Percentiles rank a stretch among this genome's conserved stretches.
These are phyloP conservation scores for Suricata suricatta DNA, from an alignment of 2,113 vertebrate species.

Conservation along the genomic window DNA sequence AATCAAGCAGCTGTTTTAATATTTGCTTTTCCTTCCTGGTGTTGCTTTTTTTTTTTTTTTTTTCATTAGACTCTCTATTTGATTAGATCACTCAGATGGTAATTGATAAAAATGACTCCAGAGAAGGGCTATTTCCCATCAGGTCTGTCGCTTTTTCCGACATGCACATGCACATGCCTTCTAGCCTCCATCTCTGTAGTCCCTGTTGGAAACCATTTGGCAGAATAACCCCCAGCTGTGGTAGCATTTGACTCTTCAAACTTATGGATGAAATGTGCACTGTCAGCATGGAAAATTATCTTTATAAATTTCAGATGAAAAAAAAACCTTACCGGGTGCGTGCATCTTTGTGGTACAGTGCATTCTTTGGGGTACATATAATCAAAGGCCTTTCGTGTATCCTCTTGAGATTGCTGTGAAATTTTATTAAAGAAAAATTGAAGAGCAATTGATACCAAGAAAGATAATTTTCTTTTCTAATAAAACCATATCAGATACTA, in stretches of 20 bases:
- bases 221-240: conserved; percentile 92
- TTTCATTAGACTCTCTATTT: conserved; percentile 77
- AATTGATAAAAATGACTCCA: conserved; percentile 80
- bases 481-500: conserved; percentile 72
- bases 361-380: conserved; percentile 78
- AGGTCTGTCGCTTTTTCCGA: conserved; percentile 80
- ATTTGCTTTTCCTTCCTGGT: conserved; percentile 76
- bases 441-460: conserved; percentile 68
- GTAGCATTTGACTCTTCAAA: conserved; percentile 95
- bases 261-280: conserved; percentile 90
- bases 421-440: conserved; percentile 78
- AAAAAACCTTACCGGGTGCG: conserved; percentile 77
- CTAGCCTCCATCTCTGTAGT: conserved; percentile 88
- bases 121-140: conserved; percentile 78
- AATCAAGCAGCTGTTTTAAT: conserved; percentile 81
- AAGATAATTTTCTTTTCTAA: conserved; percentile 77
- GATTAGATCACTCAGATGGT: conserved; percentile 77
- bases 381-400: conserved; percentile 81
- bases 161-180: conserved; percentile 75
- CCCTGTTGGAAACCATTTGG: conserved; percentile 95
- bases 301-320: conserved; percentile 86
- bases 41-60: conserved; percentile 71
- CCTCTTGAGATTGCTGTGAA: conserved; percentile 68
- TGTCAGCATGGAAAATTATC: conserved; percentile 91
- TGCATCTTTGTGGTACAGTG: conserved; percentile 74